Conservation (phyloP, 2,888 invertebrate species). For the Panorpa germanica region DNA sequence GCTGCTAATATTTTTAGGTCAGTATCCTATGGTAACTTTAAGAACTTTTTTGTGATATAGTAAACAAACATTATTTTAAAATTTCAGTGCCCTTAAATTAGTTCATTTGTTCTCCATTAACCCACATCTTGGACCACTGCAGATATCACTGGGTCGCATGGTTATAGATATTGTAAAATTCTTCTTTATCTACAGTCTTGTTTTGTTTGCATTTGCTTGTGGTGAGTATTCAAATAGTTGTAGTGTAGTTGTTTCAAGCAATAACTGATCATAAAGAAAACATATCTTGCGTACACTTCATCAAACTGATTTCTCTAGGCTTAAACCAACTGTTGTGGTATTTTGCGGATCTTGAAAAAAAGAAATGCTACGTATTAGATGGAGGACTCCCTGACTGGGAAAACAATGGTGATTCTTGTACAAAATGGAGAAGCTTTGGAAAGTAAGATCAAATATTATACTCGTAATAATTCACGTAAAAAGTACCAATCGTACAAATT, state of each 20-base stretch:
- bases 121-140: slow-evolving; percentile 80
- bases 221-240: slow-evolving; percentile 31
- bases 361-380: slow-evolving; percentile 56
- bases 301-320: slow-evolving; percentile 22
- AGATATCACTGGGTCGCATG: slow-evolving; percentile 80
- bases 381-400: slow-evolving; percentile 61
- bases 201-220: slow-evolving; percentile 82
- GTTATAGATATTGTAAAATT: slow-evolving; percentile 84
- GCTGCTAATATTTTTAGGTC: slow-evolving; percentile 85
- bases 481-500: background rate
- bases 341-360: slow-evolving; percentile 68
- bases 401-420: slow-evolving; percentile 53
- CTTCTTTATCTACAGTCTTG: slow-evolving; percentile 73
- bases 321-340: slow-evolving; percentile 89
- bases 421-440: slow-evolving; percentile 72
- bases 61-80: slow-evolving; percentile 2
- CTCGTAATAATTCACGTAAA: background rate
- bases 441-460: slow-evolving; percentile 36
- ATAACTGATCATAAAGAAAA: background rate
- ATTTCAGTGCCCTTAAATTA: slow-evolving; percentile 64
- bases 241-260: background rate
- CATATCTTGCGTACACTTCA: slow-evolving; percentile 1
- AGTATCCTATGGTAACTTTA: slow-evolving; percentile 5
- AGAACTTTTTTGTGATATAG: too few species aligned
- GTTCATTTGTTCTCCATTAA: slow-evolving; percentile 87